Conservation (phyloP, 2,888 invertebrate species). For the Drosophila quinaria region DNA sequence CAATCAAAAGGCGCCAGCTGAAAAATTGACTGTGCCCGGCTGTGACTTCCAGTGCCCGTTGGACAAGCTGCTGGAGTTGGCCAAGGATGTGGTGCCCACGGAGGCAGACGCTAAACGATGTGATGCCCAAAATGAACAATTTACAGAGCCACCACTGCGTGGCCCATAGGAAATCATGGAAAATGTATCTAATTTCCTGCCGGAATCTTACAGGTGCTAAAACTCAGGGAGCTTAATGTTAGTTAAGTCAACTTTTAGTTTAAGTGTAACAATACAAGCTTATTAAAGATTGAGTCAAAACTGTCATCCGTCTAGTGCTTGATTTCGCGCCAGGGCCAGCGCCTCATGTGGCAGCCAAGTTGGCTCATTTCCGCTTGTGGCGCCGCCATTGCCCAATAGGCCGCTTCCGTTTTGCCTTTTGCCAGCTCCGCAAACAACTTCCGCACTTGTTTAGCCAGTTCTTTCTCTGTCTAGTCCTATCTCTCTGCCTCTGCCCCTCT, state of each 20-base stretch:
- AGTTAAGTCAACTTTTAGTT: conserved; percentile 32
- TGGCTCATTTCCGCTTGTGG: conserved; percentile 79
- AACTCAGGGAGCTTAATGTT: conserved; percentile 49
- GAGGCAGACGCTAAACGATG: conserved; percentile 87
- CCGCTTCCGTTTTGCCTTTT: conserved; percentile 74
- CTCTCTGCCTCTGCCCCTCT: conserved; percentile 7
- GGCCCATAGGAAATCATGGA: conserved; percentile 76
- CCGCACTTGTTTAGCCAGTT: conserved; percentile 68
- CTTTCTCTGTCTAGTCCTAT: background rate
- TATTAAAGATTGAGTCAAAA: conserved; percentile 48
- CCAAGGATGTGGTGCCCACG: conserved; percentile 86
- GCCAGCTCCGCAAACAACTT: conserved; percentile 74
- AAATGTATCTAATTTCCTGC: background rate
- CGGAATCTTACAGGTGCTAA: conserved; percentile 37
- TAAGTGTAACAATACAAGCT: conserved; percentile 22
- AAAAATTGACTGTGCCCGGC: conserved; percentile 88
- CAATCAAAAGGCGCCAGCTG: conserved; percentile 86
- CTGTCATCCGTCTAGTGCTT: conserved; percentile 36
- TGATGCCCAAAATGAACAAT: conserved; percentile 87
- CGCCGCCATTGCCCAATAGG: conserved; percentile 78
- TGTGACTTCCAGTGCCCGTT: conserved; percentile 89
- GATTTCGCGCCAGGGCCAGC: conserved; percentile 35
- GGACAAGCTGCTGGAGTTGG: conserved; percentile 87
- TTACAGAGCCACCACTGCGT: conserved; percentile 86
- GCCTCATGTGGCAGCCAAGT: conserved; percentile 75